Evolutionary conservation across 2,797 vertebrate species (phyloP), one percentile per base, ranked within the genome.

Genomic region (Coranthus polyacanthus): DNA sequence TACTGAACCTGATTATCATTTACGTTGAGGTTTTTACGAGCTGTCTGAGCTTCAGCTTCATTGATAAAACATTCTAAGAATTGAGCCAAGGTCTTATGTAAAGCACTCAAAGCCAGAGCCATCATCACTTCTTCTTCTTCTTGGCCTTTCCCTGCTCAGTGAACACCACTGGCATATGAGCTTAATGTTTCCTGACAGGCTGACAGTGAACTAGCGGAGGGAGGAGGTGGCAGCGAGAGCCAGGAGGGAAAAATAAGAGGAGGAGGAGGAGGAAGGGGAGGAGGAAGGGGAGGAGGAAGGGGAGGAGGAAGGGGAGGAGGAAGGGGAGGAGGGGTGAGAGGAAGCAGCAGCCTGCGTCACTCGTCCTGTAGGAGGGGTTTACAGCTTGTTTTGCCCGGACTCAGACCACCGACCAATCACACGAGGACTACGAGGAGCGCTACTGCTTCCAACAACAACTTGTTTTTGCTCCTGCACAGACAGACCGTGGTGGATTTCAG

Each of bases 161-260:
- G 66, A 81, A 70, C 71, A 72, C 62, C 32, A 50, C 60, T 38
- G 68, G 55, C 17, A 36, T 63, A 75, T 64, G 79, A 91, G 82
- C 78, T 78, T 87, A 82, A 92, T 84, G 71, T 68, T 71, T 83
- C 82, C 85, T 84, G 83, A 88, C 83, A 85, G 76, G 81, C 87
- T 79, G 85, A 88, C 69, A 76, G 88, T 22, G 11, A 72, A 75
- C 66, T 61, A 66, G 84, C 76, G 57, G 49, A 82, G 75, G 78
- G 85, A 86, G 81, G 80, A 81, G 86, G 86, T 51, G 73, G 79
- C 57, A 49, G 81, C 20, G 34, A 71, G 71, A 61, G 78, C 72
- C 43, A 24, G 74, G 64, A 72, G 85, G 79, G 74, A 50, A 56
- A 75, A 79, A 81, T 50, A 68, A 41, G 69, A 68, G 68, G 50